Evolutionary conservation across 2,888 invertebrate genomes (phyloP).

Genomic region (Creontiades dilutus): DNA sequence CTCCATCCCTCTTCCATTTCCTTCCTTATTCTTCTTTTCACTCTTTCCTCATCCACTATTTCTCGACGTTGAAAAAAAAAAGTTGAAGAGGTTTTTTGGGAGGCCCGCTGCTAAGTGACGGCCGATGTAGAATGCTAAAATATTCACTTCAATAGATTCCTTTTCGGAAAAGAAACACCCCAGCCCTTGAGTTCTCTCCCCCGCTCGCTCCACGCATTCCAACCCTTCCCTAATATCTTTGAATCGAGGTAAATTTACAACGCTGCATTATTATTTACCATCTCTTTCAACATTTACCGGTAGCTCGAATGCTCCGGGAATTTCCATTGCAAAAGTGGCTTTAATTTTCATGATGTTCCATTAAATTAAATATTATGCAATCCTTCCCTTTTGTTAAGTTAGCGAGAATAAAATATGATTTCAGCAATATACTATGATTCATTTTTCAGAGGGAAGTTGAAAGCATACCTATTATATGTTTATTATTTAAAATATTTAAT

Average conservation of each 20-base stretch:
- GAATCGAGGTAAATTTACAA: slow-evolving; percentile 19
- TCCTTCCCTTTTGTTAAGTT: no score
- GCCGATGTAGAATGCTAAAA: slow-evolving; percentile 49
- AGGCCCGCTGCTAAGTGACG: slow-evolving; percentile 39
- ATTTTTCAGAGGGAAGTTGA: no score
- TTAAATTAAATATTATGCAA: background rate
- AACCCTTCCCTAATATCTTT: slow-evolving; percentile 3
- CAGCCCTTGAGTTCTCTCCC: background rate
- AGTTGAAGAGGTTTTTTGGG: slow-evolving; percentile 40
- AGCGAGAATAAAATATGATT: no score
- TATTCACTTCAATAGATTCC: slow-evolving; percentile 52
- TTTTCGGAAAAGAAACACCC: background rate
- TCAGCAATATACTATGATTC: no score
- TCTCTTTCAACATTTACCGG: background rate
- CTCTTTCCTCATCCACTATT: background rate
- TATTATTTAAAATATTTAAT: no score
- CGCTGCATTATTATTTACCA: background rate
- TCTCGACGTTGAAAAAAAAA: slow-evolving; percentile 25
- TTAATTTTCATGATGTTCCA: background rate
- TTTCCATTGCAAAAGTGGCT: background rate
- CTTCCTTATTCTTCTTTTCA: background rate
- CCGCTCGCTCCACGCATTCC: background rate
- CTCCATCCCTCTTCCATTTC: background rate
- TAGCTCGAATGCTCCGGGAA: background rate
- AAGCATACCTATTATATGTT: no score